These are phyloP conservation scores for Gymnodraco acuticeps DNA, from an alignment of 2,797 vertebrate genomes.

Conservation along the genomic window DNA sequence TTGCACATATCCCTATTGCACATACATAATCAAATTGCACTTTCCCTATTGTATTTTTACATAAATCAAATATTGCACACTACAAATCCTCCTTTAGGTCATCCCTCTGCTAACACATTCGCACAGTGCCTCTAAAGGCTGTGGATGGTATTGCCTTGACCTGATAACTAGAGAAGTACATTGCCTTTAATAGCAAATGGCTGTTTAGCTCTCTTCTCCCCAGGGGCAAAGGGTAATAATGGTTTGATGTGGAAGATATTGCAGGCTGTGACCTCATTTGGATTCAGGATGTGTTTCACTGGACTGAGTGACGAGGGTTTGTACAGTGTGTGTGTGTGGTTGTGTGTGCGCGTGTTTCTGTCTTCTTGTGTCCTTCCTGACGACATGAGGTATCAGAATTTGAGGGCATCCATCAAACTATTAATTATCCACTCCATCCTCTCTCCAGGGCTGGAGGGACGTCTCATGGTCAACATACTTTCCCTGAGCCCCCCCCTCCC, in stretches of 20 bases:
- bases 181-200: slow-evolving; percentile 62
- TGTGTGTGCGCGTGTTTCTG: slow-evolving; percentile 8
- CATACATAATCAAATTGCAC: no score
- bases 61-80: no score
- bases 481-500: background rate
- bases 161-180: slow-evolving; percentile 55
- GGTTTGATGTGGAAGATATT: slow-evolving; percentile 74
- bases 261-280: slow-evolving; percentile 77
- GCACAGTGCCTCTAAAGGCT: slow-evolving; percentile 59
- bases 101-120: slow-evolving; percentile 11
- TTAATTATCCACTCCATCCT: slow-evolving; percentile 64
- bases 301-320: slow-evolving; percentile 45
- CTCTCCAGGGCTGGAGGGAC: slow-evolving; percentile 34
- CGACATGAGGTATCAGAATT: slow-evolving; percentile 56
- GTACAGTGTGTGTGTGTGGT: slow-evolving; percentile 17
- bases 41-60: no score
- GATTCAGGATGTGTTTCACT: slow-evolving; percentile 69
- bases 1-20: no score
- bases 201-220: slow-evolving; percentile 69
- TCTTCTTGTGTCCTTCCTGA: slow-evolving; percentile 48
- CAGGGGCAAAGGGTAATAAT: slow-evolving; percentile 75
- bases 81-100: slow-evolving; percentile 45
- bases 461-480: slow-evolving; percentile 55
- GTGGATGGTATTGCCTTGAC: slow-evolving; percentile 49
- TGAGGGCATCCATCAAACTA: slow-evolving; percentile 65